Evolutionary conservation across 2,888 invertebrate species (phyloP).

Genomic region (Germaria angustata): DNA sequence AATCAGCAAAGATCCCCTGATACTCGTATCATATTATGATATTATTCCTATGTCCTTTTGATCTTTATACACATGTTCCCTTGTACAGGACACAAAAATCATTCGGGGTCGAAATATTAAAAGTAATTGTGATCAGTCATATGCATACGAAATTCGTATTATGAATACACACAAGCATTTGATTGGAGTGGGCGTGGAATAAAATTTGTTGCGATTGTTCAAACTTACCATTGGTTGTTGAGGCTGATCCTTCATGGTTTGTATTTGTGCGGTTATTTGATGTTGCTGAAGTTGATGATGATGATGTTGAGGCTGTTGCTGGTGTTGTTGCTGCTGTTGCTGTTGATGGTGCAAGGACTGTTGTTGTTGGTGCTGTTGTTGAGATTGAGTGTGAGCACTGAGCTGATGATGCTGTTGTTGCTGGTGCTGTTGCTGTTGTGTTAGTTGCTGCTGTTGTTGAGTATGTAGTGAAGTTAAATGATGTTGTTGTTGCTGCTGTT

Average conservation of each 20-base stretch:
- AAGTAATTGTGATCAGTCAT: too few relatives aligned
- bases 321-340: slow-evolving; percentile 71
- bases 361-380: slow-evolving; percentile 71
- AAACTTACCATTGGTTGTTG: slow-evolving; percentile 80
- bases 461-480: slow-evolving; percentile 62
- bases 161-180: too few relatives aligned
- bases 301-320: slow-evolving; percentile 73
- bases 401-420: slow-evolving; percentile 71
- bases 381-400: slow-evolving; percentile 71
- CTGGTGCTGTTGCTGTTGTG: slow-evolving; percentile 69
- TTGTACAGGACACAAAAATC: too few relatives aligned
- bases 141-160: too few relatives aligned
- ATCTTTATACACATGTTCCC: too few relatives aligned
- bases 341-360: slow-evolving; percentile 71
- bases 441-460: slow-evolving; percentile 71
- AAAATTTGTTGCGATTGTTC: too few relatives aligned
- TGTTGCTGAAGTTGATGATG: slow-evolving; percentile 77
- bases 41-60: too few relatives aligned
- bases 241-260: slow-evolving; percentile 81
- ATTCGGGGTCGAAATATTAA: too few relatives aligned
- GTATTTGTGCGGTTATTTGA: slow-evolving; percentile 80
- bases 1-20: too few relatives aligned
- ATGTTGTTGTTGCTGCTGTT: slow-evolving; percentile 72
- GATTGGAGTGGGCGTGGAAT: too few relatives aligned
- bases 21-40: too few relatives aligned